Percentiles rank a stretch among this genome's conserved stretches.
Conservation (phyloP, 2,888 invertebrate species). For the Apeira syringaria region DNA sequence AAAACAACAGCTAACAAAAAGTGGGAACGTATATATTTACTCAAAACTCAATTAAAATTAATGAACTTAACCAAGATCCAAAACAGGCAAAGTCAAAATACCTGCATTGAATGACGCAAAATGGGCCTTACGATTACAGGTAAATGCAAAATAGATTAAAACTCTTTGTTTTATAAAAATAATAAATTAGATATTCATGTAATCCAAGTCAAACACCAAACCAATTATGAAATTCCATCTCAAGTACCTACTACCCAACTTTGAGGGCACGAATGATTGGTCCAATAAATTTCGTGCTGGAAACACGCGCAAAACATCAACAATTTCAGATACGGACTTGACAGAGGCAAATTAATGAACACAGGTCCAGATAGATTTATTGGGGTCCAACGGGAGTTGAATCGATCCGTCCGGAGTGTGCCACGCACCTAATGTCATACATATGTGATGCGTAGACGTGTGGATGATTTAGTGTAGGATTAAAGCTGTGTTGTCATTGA, state of each 20-base stretch:
- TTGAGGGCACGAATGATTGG: conserved; percentile 61
- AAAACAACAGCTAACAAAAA: no score
- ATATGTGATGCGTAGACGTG: neutral
- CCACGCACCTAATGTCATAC: conserved; percentile 32
- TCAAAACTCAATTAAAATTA: no score
- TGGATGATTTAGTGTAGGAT: conserved; percentile 1
- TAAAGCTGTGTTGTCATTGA: no score
- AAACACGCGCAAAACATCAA: conserved; percentile 76
- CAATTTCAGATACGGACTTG: conserved; percentile 73
- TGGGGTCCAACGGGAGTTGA: conserved; percentile 51
- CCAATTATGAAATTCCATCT: conserved; percentile 56
- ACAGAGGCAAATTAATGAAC: conserved; percentile 75
- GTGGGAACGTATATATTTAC: no score
- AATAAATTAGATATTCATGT: neutral
- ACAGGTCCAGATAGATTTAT: conserved; percentile 70
- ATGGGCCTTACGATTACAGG: no score
- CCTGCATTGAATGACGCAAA: no score
- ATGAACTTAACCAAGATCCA: no score
- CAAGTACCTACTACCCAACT: conserved; percentile 47
- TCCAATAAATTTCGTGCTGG: conserved; percentile 62
- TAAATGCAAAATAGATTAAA: no score
- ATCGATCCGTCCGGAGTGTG: conserved; percentile 39
- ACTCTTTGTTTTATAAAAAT: no score
- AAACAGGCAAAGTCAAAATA: no score
- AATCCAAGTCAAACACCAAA: conserved; percentile 27